A percentile compares a stretch with the other conserved stretches of the same genome.
Evolutionary conservation across 1,140 invertebrate genomes (phyloP).

Genomic region (Rhagoletis pomonella): DNA sequence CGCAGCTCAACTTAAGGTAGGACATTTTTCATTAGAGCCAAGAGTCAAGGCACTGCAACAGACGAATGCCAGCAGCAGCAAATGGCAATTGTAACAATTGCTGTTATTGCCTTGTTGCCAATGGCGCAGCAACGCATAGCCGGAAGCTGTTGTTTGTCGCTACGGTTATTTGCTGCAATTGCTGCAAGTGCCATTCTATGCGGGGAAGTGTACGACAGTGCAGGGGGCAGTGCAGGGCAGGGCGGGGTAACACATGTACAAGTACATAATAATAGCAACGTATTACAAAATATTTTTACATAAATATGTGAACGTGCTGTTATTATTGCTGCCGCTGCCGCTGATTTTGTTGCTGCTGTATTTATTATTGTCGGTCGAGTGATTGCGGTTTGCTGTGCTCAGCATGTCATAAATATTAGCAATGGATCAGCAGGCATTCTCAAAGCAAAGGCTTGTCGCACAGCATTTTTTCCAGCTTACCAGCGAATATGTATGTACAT

Average conservation of each 20-base stretch:
- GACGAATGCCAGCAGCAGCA: neutral
- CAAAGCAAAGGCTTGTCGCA: too few species aligned
- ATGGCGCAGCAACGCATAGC: conserved; percentile 35
- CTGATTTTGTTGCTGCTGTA: neutral
- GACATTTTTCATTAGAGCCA: conserved; percentile 17
- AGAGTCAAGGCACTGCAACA: neutral
- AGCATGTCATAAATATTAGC: conserved; percentile 14
- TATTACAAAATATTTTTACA: conserved; percentile 16
- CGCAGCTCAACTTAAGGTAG: conserved; percentile 17
- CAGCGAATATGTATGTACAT: neutral
- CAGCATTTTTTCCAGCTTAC: neutral
- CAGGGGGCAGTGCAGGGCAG: neutral
- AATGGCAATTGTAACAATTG: conserved; percentile 37
- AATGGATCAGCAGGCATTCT: neutral
- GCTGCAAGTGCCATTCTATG: conserved; percentile 4
- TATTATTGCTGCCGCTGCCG: neutral
- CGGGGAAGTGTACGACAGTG: neutral
- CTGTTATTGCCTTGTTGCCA: conserved; percentile 42
- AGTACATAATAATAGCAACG: neutral
- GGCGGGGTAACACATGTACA: neutral
- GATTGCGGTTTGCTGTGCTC: neutral
- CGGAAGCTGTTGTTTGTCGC: conserved; percentile 37
- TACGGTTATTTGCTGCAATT: conserved; percentile 47
- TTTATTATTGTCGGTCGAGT: neutral
- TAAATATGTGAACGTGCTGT: conserved; percentile 3